These are phyloP conservation scores for Paguma larvata DNA, from an alignment of 2,797 vertebrate species.

Conservation along the genomic window DNA sequence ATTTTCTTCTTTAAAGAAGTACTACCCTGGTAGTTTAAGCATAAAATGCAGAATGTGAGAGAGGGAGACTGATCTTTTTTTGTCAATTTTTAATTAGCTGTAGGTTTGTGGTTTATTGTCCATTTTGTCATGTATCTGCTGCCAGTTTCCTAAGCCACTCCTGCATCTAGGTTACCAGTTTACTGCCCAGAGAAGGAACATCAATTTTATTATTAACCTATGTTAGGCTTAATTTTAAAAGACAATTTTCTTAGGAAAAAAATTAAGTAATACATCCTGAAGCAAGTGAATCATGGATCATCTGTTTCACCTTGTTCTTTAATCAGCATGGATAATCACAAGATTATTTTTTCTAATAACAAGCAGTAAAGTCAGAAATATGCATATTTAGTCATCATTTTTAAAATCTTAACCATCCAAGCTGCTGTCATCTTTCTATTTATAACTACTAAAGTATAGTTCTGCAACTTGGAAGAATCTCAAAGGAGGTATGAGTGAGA, in stretches of 20 bases:
- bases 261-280: slow-evolving; percentile 54
- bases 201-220: slow-evolving; percentile 55
- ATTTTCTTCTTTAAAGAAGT: slow-evolving; percentile 48
- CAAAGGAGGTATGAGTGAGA: slow-evolving; percentile 67
- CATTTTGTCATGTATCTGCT: slow-evolving; percentile 45
- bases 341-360: slow-evolving; percentile 61
- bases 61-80: background rate
- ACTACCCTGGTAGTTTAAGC: slow-evolving; percentile 42
- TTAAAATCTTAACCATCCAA: slow-evolving; percentile 64
- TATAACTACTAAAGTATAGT: slow-evolving; percentile 70
- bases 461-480: slow-evolving; percentile 67
- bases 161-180: slow-evolving; percentile 31
- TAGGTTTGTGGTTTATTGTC: slow-evolving; percentile 43
- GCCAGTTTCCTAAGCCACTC: background rate
- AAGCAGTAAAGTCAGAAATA: slow-evolving; percentile 64
- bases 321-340: slow-evolving; percentile 62
- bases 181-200: slow-evolving; percentile 35
- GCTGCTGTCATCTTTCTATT: slow-evolving; percentile 70
- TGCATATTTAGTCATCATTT: slow-evolving; percentile 69
- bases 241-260: slow-evolving; percentile 52
- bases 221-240: slow-evolving; percentile 56
- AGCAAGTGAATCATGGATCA: slow-evolving; percentile 43
- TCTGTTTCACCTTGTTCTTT: slow-evolving; percentile 64
- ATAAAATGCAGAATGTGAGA: slow-evolving; percentile 43
- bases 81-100: slow-evolving; percentile 43